phyloP scores from a whole-genome alignment of 2,113 vertebrate species.

The Caracal caracal region DNA sequence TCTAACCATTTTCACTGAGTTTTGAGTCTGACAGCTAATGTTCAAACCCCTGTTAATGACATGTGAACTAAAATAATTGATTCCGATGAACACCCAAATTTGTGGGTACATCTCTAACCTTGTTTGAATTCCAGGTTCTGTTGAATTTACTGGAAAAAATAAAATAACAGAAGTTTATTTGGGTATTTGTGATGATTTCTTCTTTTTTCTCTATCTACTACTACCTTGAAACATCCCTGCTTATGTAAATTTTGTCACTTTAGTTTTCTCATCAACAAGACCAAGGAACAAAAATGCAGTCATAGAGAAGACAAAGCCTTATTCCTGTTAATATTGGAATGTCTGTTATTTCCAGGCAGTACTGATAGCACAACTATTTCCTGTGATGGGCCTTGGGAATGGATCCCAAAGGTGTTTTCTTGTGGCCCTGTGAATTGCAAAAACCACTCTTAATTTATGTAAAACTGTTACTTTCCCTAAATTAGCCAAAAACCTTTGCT shows the following conservation, averaged over 20 bases:
- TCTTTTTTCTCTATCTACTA: slow-evolving; percentile 30
- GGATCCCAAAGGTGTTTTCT: background rate
- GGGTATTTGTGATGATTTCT: slow-evolving; percentile 51
- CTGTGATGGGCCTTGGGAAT: background rate
- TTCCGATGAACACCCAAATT: background rate
- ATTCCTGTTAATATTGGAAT: background rate
- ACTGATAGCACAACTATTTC: background rate
- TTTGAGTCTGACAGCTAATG: background rate
- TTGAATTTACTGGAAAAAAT: slow-evolving; percentile 48
- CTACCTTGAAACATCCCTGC: background rate
- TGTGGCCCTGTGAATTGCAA: background rate
- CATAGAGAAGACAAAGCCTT: background rate
- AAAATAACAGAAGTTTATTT: slow-evolving; percentile 38
- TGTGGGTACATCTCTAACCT: slow-evolving; percentile 5
- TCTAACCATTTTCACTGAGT: slow-evolving; percentile 24
- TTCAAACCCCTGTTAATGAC: background rate
- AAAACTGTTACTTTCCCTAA: background rate
- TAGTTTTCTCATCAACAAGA: slow-evolving; percentile 54
- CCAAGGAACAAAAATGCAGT: slow-evolving; percentile 30
- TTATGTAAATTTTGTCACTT: slow-evolving; percentile 50
- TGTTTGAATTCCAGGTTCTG: slow-evolving; percentile 36
- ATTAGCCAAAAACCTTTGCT: background rate
- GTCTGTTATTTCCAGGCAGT: background rate
- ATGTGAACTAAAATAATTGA: slow-evolving; percentile 36
- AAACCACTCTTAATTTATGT: background rate